Base-by-base conservation (phyloP, 2,797 vertebrate genomes). In the Brotula barbata region DNA sequence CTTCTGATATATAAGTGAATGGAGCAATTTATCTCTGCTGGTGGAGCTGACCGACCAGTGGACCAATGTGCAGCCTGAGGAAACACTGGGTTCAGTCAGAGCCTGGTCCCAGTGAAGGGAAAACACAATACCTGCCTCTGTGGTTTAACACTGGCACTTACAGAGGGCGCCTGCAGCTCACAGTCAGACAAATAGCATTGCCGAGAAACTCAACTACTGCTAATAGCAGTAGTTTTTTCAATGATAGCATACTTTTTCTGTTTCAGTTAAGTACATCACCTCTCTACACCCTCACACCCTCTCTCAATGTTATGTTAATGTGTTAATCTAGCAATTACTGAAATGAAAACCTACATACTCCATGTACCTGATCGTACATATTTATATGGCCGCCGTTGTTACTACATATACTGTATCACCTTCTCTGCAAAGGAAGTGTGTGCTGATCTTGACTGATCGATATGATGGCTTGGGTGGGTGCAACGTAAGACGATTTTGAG, bases 121-220 rank as follows among this genome's bases (percentile, higher is more conserved):
- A 16, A 14, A 56, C 68, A 77, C 68, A 75, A 71, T 46, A 52
- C 50, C n/a, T 23, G 28, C 31, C 34, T 74, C 69, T 78, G 58
- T 64, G 46, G 65, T 36, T 69, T 59, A 54, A 42, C 23, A 34
- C 21, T 15, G 60, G 34, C 55, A 51, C 13, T 39, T 42, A 50
- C 64, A 77, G 16, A 81, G 33, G 49, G 31, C 40, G 53, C 22
- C 66, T 22, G 44, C 43, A 60, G 62, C 53, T 54, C 22, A 50
- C 13, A 20, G 48, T 39, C 20, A 58, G 21, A 57, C 33, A 15
- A 41, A 21, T 3, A 28, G 21, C 22, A n/a, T 14, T 19, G 39
- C n/a, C 20, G 45, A 53, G 33, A 40, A 50, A 58, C 33, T 44
- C 1, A 33, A 20, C 19, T 16, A 14, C 22, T 41, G 36, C 15